These are phyloP conservation scores for Choloepus hoffmanni DNA, from an alignment of 2,113 vertebrate genomes.

Conservation along the genomic window DNA sequence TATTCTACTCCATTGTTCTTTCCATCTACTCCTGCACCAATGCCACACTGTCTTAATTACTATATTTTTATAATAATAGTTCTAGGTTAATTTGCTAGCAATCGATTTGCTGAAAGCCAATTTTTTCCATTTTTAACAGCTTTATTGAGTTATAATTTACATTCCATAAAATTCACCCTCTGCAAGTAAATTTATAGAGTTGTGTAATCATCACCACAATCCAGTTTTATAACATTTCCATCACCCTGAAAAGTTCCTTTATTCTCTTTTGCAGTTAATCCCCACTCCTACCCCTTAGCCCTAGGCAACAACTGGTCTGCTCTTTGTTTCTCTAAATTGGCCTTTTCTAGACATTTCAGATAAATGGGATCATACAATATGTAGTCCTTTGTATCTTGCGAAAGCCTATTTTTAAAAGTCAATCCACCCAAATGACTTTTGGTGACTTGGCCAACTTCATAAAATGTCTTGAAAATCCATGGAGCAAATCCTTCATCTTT, in stretches of 20 bases:
- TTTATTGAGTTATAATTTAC: slow-evolving; percentile 52
- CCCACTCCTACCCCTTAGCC: neutral
- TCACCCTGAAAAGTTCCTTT: neutral
- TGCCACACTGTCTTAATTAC: slow-evolving; percentile 38
- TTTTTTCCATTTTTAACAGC: slow-evolving; percentile 37
- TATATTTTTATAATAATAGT: slow-evolving; percentile 58
- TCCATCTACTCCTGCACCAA: slow-evolving; percentile 33
- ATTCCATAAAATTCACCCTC: slow-evolving; percentile 43
- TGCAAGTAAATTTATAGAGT: slow-evolving; percentile 25
- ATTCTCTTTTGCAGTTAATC: neutral
- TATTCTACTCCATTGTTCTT: slow-evolving; percentile 38
- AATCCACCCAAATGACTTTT: neutral
- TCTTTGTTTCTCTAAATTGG: neutral
- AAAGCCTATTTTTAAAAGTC: slow-evolving; percentile 38
- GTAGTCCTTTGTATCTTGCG: neutral
- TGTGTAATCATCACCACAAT: neutral
- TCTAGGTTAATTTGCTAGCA: slow-evolving; percentile 56
- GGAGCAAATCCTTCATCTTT: slow-evolving; percentile 20
- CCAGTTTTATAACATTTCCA: slow-evolving; percentile 10
- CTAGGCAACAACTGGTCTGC: neutral
- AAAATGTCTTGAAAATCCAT: neutral
- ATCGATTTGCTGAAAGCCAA: slow-evolving; percentile 39
- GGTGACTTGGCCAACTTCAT: neutral
- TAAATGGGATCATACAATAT: neutral
- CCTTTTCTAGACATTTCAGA: neutral